These are phyloP conservation scores for Thelaira solivaga DNA, from an alignment of 2,888 invertebrate species.

Conservation along the genomic window DNA sequence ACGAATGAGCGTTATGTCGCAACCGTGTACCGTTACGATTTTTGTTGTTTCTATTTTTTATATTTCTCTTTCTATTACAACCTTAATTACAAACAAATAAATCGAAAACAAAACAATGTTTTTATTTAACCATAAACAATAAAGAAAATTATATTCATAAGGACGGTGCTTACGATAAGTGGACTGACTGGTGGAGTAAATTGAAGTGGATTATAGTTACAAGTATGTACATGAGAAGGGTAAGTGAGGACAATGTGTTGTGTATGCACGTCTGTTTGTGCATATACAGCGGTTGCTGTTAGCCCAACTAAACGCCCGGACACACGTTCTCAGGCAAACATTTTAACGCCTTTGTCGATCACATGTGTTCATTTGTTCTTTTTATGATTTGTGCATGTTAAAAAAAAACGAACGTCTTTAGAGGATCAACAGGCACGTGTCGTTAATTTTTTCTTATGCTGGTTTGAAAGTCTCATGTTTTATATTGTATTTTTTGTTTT, in stretches of 20 bases:
- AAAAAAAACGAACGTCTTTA: constrained; percentile 27
- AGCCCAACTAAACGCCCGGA: constrained; percentile 56
- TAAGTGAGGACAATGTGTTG: constrained; percentile 66
- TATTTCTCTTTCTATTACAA: constrained; percentile 65
- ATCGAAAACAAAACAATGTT: constrained; percentile 63
- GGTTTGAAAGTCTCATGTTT: constrained; percentile 26
- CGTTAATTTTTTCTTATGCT: constrained; percentile 62
- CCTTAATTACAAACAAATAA: constrained; percentile 75
- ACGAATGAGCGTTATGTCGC: constrained; percentile 7
- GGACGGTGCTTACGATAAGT: constrained; percentile 29
- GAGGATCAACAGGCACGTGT: constrained; percentile 68
- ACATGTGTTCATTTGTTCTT: constrained; percentile 53
- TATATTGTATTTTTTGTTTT: constrained; percentile 2
- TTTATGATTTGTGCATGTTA: constrained; percentile 20
- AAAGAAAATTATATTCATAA: constrained; percentile 40
- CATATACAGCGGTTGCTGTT: constrained; percentile 29
- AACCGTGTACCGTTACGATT: constrained; percentile 30
- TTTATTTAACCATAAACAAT: constrained; percentile 53
- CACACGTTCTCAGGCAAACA: constrained; percentile 46
- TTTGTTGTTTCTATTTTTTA: constrained; percentile 19
- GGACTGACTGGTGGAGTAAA: constrained; percentile 26
- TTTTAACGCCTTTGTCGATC: constrained; percentile 53
- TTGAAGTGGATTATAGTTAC: neutral
- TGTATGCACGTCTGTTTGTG: constrained; percentile 38
- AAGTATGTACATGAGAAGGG: neutral